Percentiles rank a stretch among this genome's conserved stretches.
These are phyloP conservation scores for Notoglanidium macrostoma DNA, from an alignment of 2,797 vertebrate species.

Conservation along the genomic window DNA sequence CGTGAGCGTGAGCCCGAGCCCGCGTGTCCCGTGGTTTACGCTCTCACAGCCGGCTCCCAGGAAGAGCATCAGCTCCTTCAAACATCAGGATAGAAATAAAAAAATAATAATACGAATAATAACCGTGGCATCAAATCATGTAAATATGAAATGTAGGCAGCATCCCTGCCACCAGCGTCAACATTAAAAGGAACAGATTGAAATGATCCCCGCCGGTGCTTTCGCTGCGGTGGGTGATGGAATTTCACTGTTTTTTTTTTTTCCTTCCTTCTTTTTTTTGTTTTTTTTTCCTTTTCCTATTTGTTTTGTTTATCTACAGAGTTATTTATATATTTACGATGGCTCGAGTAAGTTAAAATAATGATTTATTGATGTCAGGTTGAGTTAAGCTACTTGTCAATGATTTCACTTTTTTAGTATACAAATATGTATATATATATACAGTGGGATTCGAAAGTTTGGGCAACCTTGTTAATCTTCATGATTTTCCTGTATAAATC, in stretches of 20 bases:
- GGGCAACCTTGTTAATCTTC: too few species aligned
- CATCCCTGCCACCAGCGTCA: conserved; percentile 77
- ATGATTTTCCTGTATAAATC: too few species aligned
- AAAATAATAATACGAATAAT: conserved; percentile 57
- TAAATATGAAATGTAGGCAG: conserved; percentile 62
- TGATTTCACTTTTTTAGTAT: conserved; percentile 53
- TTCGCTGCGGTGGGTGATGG: conserved; percentile 69
- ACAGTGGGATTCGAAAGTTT: too few species aligned
- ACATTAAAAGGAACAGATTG: conserved; percentile 81
- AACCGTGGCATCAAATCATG: conserved; percentile 69
- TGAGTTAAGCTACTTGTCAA: conserved; percentile 58
- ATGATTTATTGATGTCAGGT: conserved; percentile 75
- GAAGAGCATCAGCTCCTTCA: conserved; percentile 59
- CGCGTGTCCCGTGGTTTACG: conserved; percentile 60
- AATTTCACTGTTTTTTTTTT: conserved; percentile 68
- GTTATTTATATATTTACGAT: conserved; percentile 76
- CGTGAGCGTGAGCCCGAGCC: conserved; percentile 9
- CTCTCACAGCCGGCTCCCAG: conserved; percentile 58
- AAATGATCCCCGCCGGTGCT: conserved; percentile 77
- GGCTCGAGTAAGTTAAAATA: conserved; percentile 59
- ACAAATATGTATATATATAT: not conserved
- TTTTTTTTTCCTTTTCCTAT: conserved; percentile 51
- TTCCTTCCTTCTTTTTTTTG: conserved; percentile 24
- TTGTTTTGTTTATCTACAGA: conserved; percentile 74
- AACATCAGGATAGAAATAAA: conserved; percentile 62